Evolutionary conservation across 2,888 invertebrate species (phyloP), one percentile per base, ranked within the genome.

Genomic region (Plutella xylostella): DNA sequence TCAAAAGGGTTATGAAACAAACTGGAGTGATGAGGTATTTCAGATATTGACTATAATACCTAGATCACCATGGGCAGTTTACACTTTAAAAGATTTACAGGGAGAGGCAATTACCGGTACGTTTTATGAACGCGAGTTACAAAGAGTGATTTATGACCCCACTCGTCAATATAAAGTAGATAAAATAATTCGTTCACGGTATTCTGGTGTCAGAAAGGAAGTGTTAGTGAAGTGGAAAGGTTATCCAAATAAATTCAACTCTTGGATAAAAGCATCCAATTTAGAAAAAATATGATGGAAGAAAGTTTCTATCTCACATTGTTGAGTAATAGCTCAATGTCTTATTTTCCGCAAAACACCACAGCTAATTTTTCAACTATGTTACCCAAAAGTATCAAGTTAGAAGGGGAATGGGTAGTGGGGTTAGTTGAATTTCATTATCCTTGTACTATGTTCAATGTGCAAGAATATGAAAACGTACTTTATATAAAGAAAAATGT

Each of bases 21-120:
- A 57, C 37, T 57, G 57, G 57, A 60, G 57, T 51, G 56, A 57
- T 51, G 55, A 59, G 53, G 52, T 59, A 34, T 59, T 59, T 46
- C 37, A 44, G 1, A 42, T 51, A 12, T n/a, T 46, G 9, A 42
- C 49, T 2, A 14, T 53, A 11, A 49, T 54, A 38, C 31, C 48
- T 7, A 39, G 55, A 34, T 48, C 47, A 2, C 51, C 54, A 1
- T 45, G 45, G 44, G 17, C 51, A 7, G 55, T 55, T 2, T 56
- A 55, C 34, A 53, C 52, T 11, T 38, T 56, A 40, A 53, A 48
- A 40, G 54, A 55, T 45, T 48, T 56, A 20, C 43, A 53, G 39
- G 35, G 46, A 41, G 56, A 54, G 45, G 17, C 43, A 12, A 51
- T 57, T 14, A 43, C 33, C 7, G 56, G 56, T 7, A 56, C 58